Evolutionary conservation across 2,888 invertebrate species (phyloP).

Genomic region (Drosophila peninsularis): DNA sequence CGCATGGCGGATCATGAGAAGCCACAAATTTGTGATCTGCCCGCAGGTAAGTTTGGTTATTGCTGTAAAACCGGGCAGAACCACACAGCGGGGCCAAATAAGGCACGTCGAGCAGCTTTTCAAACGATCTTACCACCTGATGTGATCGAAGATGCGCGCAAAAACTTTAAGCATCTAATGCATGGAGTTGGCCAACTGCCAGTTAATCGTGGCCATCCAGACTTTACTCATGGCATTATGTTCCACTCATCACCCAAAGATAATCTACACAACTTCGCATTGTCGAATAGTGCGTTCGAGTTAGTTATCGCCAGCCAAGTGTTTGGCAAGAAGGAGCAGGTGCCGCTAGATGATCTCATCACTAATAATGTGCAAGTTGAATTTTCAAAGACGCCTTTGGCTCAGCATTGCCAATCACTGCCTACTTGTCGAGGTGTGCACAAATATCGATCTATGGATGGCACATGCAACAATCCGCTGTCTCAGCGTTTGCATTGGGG

Average conservation of each 20-base stretch:
- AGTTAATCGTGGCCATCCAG: constrained; percentile 82
- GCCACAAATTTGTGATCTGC: constrained; percentile 86
- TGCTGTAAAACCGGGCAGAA: constrained; percentile 88
- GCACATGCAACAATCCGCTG: constrained; percentile 92
- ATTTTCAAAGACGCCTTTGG: constrained; percentile 76
- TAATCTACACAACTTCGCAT: constrained; percentile 84
- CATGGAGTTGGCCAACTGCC: constrained; percentile 81
- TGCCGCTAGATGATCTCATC: constrained; percentile 82
- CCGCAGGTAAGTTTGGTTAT: constrained; percentile 85
- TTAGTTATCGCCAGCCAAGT: constrained; percentile 86
- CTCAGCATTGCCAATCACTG: constrained; percentile 81
- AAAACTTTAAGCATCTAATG: constrained; percentile 83
- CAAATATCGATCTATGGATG: constrained; percentile 90
- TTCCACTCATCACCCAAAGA: constrained; percentile 82
- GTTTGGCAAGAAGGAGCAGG: constrained; percentile 85
- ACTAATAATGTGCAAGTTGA: constrained; percentile 83
- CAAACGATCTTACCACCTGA: constrained; percentile 56
- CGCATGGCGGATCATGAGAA: constrained; percentile 79
- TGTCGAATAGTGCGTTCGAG: constrained; percentile 85
- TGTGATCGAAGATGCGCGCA: constrained; percentile 80
- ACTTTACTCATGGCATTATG: constrained; percentile 82
- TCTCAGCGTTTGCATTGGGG: constrained; percentile 87
- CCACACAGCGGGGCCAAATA: constrained; percentile 84
- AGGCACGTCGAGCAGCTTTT: constrained; percentile 37
- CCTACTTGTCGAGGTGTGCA: constrained; percentile 85